Conservation (phyloP, 2,888 invertebrate genomes). For the Brachypterus glaber region DNA sequence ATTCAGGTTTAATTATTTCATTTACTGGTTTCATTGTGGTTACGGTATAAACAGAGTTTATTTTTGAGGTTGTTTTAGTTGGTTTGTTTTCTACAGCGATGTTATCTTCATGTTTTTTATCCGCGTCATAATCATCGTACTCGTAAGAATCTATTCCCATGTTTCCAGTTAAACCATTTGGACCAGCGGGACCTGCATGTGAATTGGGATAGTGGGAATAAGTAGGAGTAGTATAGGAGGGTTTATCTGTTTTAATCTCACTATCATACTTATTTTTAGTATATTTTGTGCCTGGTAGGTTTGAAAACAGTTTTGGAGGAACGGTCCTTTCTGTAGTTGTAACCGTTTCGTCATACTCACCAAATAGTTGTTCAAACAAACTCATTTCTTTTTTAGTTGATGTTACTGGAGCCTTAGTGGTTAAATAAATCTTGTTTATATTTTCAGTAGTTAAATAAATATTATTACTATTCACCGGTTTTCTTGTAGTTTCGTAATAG, state of each 20-base stretch:
- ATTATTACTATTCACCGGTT: conserved; percentile 22
- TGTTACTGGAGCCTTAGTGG: conserved; percentile 31
- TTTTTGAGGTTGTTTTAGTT: conserved; percentile 13
- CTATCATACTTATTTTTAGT: conserved; percentile 18
- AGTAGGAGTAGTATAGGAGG: conserved; percentile 18
- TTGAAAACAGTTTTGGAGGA: conserved; percentile 24
- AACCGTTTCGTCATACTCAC: conserved; percentile 37
- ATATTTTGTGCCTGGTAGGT: conserved; percentile 24
- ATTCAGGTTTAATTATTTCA: conserved; percentile 5
- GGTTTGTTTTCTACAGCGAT: conserved; percentile 30
- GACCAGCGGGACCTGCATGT: conserved; percentile 21
- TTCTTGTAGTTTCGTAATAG: conserved; percentile 23
- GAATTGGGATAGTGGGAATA: conserved; percentile 20
- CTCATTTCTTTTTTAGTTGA: conserved; percentile 39
- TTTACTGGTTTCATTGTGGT: conserved; percentile 8
- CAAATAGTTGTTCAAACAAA: conserved; percentile 39
- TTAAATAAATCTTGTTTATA: conserved; percentile 25
- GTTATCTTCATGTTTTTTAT: conserved; percentile 28
- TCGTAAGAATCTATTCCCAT: conserved; percentile 32
- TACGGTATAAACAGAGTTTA: conserved; percentile 8
- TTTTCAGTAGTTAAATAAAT: conserved; percentile 29
- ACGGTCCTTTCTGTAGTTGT: conserved; percentile 20
- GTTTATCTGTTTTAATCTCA: conserved; percentile 19
- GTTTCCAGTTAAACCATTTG: conserved; percentile 27
- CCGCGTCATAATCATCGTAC: conserved; percentile 31